Conservation (phyloP, 2,113 vertebrate genomes). For the Hippocampus zosterae region DNA sequence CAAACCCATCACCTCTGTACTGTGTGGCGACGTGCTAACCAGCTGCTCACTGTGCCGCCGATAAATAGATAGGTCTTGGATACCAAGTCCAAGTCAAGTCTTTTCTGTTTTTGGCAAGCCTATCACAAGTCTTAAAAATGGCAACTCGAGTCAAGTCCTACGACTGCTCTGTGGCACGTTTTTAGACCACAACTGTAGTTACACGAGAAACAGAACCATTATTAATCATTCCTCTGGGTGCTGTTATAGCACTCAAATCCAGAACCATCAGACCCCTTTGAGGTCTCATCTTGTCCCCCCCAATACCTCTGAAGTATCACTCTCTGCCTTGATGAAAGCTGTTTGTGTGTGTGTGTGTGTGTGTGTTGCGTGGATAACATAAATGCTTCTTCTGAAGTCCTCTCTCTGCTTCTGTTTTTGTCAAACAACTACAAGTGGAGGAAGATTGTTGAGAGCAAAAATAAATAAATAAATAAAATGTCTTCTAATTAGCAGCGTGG, state of each 20-base stretch:
- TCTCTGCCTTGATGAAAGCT: slow-evolving; percentile 36
- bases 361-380: slow-evolving; percentile 30
- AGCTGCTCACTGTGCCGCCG: too few species aligned
- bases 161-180: neutral
- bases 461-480: too few species aligned
- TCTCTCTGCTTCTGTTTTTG: slow-evolving; percentile 41
- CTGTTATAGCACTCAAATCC: slow-evolving; percentile 21
- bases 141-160: too few species aligned
- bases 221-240: slow-evolving; percentile 2
- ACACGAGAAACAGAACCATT: neutral
- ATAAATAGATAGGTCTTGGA: too few species aligned
- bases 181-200: neutral
- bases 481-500: slow-evolving; percentile 55
- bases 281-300: slow-evolving; percentile 50
- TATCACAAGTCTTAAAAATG: too few species aligned
- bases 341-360: neutral
- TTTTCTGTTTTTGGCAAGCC: too few species aligned
- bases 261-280: slow-evolving; percentile 20
- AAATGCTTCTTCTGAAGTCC: slow-evolving; percentile 59
- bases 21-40: too few species aligned
- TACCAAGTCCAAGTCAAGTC: too few species aligned
- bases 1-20: too few species aligned
- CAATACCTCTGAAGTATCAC: slow-evolving; percentile 53
- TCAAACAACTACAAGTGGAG: slow-evolving; percentile 49
- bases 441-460: slow-evolving; percentile 44